These are phyloP conservation scores for Graphium colonna DNA, from an alignment of 2,888 invertebrate species.

Conservation along the genomic window DNA sequence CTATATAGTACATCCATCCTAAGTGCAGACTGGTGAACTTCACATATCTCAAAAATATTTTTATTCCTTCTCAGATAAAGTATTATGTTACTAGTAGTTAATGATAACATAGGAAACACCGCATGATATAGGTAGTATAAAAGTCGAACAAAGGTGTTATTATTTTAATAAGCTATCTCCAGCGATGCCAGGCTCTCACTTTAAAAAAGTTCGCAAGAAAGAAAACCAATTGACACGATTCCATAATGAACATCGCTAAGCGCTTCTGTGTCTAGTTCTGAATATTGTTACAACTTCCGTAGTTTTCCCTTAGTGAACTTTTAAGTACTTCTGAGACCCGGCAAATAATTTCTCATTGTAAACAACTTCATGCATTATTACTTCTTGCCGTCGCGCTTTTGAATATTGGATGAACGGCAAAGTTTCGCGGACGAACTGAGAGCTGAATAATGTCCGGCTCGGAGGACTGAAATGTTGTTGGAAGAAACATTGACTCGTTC, in stretches of 20 bases:
- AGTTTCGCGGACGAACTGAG: constrained; percentile 54
- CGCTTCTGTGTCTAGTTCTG: background rate
- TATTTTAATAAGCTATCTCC: too few relatives aligned
- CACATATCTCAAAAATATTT: too few relatives aligned
- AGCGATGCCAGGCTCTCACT: too few relatives aligned
- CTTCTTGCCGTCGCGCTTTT: constrained; percentile 44
- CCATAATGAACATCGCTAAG: background rate
- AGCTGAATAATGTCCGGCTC: constrained; percentile 52
- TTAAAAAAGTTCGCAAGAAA: background rate
- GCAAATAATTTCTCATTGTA: constrained; percentile 42
- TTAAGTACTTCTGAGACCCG: constrained; percentile 32
- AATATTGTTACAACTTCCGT: constrained; percentile 8
- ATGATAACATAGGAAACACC: too few relatives aligned
- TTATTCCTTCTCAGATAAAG: too few relatives aligned
- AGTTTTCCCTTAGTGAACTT: constrained; percentile 31
- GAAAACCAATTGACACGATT: background rate
- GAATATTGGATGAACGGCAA: constrained; percentile 67
- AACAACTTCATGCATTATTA: constrained; percentile 47
- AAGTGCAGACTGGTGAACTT: too few relatives aligned
- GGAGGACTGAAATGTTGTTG: constrained; percentile 32
- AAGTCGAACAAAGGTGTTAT: too few relatives aligned
- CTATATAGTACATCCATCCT: too few relatives aligned
- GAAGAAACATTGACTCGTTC: constrained; percentile 46
- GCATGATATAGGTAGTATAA: too few relatives aligned
- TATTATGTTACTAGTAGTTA: too few relatives aligned